These are phyloP conservation scores for Herpailurus yagouaroundi DNA, from an alignment of 2,113 vertebrate species.

Conservation along the genomic window DNA sequence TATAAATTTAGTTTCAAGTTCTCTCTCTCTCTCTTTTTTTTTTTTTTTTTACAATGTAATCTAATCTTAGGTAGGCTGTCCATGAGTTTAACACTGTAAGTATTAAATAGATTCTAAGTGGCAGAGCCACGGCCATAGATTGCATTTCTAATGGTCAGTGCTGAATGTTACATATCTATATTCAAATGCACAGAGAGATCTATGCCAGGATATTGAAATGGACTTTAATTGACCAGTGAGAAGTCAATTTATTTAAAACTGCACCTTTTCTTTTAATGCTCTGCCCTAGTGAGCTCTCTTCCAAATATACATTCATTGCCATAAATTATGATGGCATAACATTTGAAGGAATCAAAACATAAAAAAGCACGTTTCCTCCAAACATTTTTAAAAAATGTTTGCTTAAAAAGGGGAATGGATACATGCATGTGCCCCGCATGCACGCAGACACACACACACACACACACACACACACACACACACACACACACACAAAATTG, in stretches of 20 bases:
- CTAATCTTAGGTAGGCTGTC: not conserved
- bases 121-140: not conserved
- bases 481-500: not conserved
- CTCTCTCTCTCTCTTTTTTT: not conserved
- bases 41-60: constrained; percentile 9
- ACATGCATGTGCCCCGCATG: not conserved
- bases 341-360: constrained; percentile 60
- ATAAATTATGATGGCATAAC: constrained; percentile 49
- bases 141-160: not conserved
- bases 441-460: not conserved
- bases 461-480: not conserved
- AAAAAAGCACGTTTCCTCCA: constrained; percentile 21
- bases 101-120: constrained; percentile 32
- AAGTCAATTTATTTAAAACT: constrained; percentile 52
- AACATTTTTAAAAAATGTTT: constrained; percentile 3
- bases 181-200: constrained; percentile 48
- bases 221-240: constrained; percentile 22
- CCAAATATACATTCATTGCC: constrained; percentile 14
- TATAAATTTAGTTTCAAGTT: constrained; percentile 44
- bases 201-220: constrained; percentile 46
- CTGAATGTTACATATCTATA: not conserved
- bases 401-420: not conserved
- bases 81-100: not conserved
- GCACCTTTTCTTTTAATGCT: constrained; percentile 53
- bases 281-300: constrained; percentile 1